Conservation (phyloP, 2,888 invertebrate species). For the Phania funesta region DNA sequence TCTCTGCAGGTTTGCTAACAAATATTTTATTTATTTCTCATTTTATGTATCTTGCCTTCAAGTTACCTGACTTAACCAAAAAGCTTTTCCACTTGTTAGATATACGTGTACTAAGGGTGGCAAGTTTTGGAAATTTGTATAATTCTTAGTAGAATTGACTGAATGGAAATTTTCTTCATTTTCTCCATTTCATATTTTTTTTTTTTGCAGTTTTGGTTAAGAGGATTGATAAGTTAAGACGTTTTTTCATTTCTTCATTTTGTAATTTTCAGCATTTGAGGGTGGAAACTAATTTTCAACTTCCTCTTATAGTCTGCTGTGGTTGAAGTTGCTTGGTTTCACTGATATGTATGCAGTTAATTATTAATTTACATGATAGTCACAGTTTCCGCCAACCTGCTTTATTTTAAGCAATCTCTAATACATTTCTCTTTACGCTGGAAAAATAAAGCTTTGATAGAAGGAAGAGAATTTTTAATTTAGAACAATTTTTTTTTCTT, state of each 20-base stretch:
- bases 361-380: slow-evolving; percentile 56
- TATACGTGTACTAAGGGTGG: too few species aligned
- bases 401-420: not conserved
- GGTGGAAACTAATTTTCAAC: slow-evolving; percentile 13
- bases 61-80: too few species aligned
- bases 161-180: slow-evolving; percentile 16
- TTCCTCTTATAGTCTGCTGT: slow-evolving; percentile 13
- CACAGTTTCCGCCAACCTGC: not conserved
- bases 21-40: too few species aligned
- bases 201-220: slow-evolving; percentile 12
- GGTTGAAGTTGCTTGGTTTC: slow-evolving; percentile 38
- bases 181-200: slow-evolving; percentile 5
- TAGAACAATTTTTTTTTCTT: too few species aligned
- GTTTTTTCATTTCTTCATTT: slow-evolving; percentile 1
- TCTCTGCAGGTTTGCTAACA: too few species aligned
- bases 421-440: too few species aligned
- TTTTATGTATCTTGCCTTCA: too few species aligned
- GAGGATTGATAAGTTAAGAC: not conserved
- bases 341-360: slow-evolving; percentile 46
- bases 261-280: slow-evolving; percentile 5
- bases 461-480: not conserved
- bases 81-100: too few species aligned
- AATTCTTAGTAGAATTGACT: slow-evolving; percentile 18
- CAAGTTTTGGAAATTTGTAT: slow-evolving; percentile 5
- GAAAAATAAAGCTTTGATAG: too few species aligned